Evolutionary conservation across 2,113 vertebrate species (phyloP).

Genomic region (Tenebrosternarchus preto): DNA sequence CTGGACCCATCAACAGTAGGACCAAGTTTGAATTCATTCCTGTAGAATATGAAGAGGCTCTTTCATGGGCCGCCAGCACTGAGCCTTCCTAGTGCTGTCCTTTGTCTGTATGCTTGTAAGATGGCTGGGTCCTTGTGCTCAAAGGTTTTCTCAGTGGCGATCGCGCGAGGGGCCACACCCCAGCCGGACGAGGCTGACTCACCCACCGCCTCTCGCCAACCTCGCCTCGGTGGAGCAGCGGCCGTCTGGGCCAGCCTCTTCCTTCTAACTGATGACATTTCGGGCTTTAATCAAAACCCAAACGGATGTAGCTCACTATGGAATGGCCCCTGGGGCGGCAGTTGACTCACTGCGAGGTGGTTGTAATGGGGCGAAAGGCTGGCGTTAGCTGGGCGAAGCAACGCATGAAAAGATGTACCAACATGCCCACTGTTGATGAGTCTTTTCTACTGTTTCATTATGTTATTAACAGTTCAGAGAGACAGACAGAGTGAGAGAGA

Average conservation of each 20-base stretch:
- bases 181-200: constrained; percentile 29
- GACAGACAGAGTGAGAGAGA: background rate
- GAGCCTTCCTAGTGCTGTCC: background rate
- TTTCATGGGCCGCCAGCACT: constrained; percentile 8
- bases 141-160: constrained; percentile 26
- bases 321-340: constrained; percentile 61
- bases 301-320: constrained; percentile 64
- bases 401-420: constrained; percentile 55
- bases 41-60: too few relatives aligned
- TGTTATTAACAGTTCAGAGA: constrained; percentile 58
- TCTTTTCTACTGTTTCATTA: constrained; percentile 49
- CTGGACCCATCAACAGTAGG: background rate
- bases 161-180: constrained; percentile 55
- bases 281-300: constrained; percentile 61
- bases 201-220: constrained; percentile 53
- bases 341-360: constrained; percentile 59
- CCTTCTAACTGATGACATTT: constrained; percentile 64
- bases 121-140: constrained; percentile 10
- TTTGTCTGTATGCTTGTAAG: constrained; percentile 8
- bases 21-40: background rate
- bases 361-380: constrained; percentile 46
- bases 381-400: constrained; percentile 43
- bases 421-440: constrained; percentile 55
- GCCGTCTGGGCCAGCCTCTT: constrained; percentile 53
- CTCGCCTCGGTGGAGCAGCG: constrained; percentile 48